These are phyloP conservation scores for Clunio marinus DNA, from an alignment of 2,888 invertebrate species.

Conservation along the genomic window DNA sequence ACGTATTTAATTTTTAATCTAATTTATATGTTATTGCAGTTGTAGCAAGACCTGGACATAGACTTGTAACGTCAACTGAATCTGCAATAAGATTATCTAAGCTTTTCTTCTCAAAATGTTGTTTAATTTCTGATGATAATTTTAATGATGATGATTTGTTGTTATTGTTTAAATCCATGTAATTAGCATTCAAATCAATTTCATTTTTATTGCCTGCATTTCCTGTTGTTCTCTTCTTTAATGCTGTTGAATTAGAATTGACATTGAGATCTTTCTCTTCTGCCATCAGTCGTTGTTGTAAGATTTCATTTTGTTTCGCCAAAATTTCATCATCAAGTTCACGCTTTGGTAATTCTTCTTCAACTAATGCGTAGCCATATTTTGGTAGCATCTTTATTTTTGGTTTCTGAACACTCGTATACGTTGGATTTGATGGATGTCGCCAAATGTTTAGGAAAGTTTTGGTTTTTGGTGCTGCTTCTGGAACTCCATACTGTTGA, in stretches of 20 bases:
- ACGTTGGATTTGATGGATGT: slow-evolving; percentile 53
- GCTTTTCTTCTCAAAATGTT: background rate
- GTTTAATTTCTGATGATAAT: background rate
- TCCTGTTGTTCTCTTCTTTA: slow-evolving; percentile 42
- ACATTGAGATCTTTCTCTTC: slow-evolving; percentile 38
- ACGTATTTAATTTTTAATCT: slow-evolving; percentile 20
- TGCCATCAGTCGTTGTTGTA: slow-evolving; percentile 27
- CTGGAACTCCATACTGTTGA: slow-evolving; percentile 51
- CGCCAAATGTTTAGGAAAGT: slow-evolving; percentile 41
- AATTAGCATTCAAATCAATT: slow-evolving; percentile 20
- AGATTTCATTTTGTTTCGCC: slow-evolving; percentile 34
- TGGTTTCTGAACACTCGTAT: slow-evolving; percentile 43
- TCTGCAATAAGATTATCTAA: slow-evolving; percentile 9
- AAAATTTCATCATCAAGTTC: slow-evolving; percentile 37
- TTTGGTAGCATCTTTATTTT: slow-evolving; percentile 39
- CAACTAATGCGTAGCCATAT: slow-evolving; percentile 40
- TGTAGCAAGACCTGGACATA: slow-evolving; percentile 4
- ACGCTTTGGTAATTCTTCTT: slow-evolving; percentile 38
- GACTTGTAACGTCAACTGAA: background rate
- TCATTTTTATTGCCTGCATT: background rate
- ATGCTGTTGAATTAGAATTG: slow-evolving; percentile 40
- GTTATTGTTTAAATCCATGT: slow-evolving; percentile 15
- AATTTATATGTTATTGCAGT: slow-evolving; percentile 10
- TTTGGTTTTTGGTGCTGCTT: slow-evolving; percentile 46
- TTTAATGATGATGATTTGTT: background rate